Evolutionary conservation across 2,113 vertebrate species (phyloP).

Genomic region (Dendropsophus ebraccatus): DNA sequence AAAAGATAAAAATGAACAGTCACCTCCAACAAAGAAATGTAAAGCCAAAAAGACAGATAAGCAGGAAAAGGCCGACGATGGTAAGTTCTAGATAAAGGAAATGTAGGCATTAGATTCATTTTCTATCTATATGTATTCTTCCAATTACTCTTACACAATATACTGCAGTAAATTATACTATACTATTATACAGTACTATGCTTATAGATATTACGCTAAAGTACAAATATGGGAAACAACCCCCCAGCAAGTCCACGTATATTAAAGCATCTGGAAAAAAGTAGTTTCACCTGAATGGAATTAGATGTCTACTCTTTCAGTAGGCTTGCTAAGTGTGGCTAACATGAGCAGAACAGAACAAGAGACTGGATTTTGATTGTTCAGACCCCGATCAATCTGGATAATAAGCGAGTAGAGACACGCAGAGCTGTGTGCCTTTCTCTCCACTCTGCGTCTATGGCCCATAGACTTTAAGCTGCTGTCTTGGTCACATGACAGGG

Average conservation of each 20-base stretch:
- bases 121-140: not conserved
- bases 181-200: too few relatives aligned
- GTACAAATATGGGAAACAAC: not conserved
- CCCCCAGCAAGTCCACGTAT: not conserved
- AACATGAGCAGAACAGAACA: too few relatives aligned
- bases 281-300: not conserved
- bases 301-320: not conserved
- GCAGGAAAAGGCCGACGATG: conserved; percentile 68
- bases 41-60: conserved; percentile 72
- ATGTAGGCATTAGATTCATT: not conserved
- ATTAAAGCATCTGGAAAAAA: not conserved
- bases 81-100: conserved; percentile 62
- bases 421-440: too few relatives aligned
- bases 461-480: too few relatives aligned
- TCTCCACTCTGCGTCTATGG: too few relatives aligned
- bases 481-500: too few relatives aligned
- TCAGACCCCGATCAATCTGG: too few relatives aligned
- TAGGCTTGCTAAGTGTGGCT: not conserved
- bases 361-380: too few relatives aligned
- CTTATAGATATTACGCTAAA: too few relatives aligned
- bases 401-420: too few relatives aligned
- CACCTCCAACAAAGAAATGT: conserved; percentile 70
- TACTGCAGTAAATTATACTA: not conserved
- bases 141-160: not conserved
- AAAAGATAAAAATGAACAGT: conserved; percentile 66